Conservation (phyloP, 2,888 invertebrate species). For the Agrilus biguttatus region DNA sequence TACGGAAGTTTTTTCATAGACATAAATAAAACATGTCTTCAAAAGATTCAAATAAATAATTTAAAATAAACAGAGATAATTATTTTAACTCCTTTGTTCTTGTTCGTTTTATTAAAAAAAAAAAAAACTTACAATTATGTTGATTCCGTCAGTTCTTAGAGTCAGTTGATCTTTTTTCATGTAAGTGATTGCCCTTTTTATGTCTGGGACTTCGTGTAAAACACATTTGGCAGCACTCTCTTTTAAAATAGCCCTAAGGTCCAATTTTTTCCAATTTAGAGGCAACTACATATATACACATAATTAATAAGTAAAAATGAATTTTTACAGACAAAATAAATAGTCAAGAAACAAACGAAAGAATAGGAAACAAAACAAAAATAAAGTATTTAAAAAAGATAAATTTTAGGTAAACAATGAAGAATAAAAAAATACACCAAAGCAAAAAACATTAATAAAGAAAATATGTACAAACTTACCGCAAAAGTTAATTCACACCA, state of each 20-base stretch:
- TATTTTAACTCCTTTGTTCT: background rate
- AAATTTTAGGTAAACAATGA: background rate
- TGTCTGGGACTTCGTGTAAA: conserved; percentile 64
- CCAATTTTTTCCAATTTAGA: conserved; percentile 49
- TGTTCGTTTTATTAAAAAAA: too few relatives aligned
- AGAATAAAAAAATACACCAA: too few relatives aligned
- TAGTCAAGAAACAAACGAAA: background rate
- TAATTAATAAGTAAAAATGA: conserved; percentile 5
- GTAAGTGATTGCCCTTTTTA: conserved; percentile 74
- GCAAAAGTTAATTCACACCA: conserved; percentile 78
- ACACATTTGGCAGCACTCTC: conserved; percentile 57
- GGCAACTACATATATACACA: conserved; percentile 34
- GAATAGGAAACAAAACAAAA: conserved; percentile 2
- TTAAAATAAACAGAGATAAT: background rate
- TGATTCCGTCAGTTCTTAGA: conserved; percentile 91
- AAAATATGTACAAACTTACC: conserved; percentile 31
- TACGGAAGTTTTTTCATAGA: background rate
- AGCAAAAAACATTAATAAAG: background rate
- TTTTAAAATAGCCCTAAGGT: conserved; percentile 59
- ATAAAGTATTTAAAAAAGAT: too few relatives aligned
- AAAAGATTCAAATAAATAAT: background rate
- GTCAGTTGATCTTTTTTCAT: conserved; percentile 45
- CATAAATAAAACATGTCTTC: background rate
- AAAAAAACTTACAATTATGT: conserved; percentile 47
- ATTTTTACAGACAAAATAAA: background rate